A percentile compares a stretch with the other conserved stretches of the same genome.
Evolutionary conservation across 2,113 vertebrate species (phyloP).

Genomic region (Anser cygnoides): DNA sequence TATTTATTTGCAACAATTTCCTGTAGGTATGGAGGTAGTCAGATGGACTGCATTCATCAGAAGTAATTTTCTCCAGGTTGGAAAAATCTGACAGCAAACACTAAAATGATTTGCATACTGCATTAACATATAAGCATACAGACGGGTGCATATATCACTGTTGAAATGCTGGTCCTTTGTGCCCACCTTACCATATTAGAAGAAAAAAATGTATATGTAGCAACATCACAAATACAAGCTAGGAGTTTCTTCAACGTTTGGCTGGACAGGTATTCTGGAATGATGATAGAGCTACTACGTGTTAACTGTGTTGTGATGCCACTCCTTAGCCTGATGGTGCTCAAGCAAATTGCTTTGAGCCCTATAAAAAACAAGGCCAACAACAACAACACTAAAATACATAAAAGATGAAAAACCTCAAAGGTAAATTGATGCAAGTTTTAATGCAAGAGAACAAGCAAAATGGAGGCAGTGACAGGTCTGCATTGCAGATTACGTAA

Average conservation of each 20-base stretch:
- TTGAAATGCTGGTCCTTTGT: not conserved
- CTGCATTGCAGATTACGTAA: not conserved
- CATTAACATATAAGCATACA: not conserved
- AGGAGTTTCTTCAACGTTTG: not conserved
- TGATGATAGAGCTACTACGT: accelerated
- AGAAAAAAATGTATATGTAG: not conserved
- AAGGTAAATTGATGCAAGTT: not conserved
- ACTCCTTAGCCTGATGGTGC: not conserved
- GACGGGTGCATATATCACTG: not conserved
- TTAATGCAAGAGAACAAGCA: not conserved
- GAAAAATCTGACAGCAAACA: not conserved
- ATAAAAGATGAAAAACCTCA: not conserved
- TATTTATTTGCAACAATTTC: conserved; percentile 22
- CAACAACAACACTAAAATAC: not conserved
- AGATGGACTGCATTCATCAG: not conserved
- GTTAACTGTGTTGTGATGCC: not conserved
- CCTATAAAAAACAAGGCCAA: not conserved
- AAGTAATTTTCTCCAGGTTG: not conserved
- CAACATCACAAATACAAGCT: not conserved
- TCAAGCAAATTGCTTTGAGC: not conserved
- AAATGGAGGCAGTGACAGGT: not conserved
- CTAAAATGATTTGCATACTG: not conserved
- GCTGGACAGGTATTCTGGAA: not conserved
- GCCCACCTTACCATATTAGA: not conserved
- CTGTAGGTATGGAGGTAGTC: not conserved